These are phyloP conservation scores for Synergus gifuensis DNA, from an alignment of 2,888 invertebrate species.

Conservation along the genomic window DNA sequence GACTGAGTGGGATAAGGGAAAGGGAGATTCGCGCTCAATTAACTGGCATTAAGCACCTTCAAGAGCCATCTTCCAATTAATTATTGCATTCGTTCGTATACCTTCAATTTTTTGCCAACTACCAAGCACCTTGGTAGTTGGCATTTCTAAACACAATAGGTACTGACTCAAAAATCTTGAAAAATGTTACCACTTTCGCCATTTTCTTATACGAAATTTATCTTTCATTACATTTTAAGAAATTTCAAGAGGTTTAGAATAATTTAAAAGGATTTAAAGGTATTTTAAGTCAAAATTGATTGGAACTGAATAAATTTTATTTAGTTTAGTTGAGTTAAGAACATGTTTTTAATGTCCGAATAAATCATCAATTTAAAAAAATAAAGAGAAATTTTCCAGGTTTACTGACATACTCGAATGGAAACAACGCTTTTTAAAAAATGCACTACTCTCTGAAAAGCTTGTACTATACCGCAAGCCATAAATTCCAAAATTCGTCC, in stretches of 20 bases:
- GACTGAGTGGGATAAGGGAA: slow-evolving; percentile 49
- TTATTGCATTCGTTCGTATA: slow-evolving; percentile 62
- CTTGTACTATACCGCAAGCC: not conserved
- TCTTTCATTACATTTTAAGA: too few species aligned
- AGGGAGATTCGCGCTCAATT: slow-evolving; percentile 68
- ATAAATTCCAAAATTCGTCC: not conserved
- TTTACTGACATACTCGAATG: too few species aligned
- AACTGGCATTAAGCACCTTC: slow-evolving; percentile 65
- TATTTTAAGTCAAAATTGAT: too few species aligned
- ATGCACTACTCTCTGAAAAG: not conserved
- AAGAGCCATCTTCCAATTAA: slow-evolving; percentile 65
- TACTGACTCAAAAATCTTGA: not conserved
- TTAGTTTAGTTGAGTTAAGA: too few species aligned
- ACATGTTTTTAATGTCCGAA: too few species aligned
- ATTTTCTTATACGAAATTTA: not conserved
- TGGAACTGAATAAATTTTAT: too few species aligned
- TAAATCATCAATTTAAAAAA: too few species aligned
- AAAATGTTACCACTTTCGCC: not conserved
- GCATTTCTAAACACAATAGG: slow-evolving; percentile 36
- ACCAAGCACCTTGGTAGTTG: too few species aligned
- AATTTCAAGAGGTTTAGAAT: not conserved
- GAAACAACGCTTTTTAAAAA: too few species aligned
- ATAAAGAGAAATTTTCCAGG: too few species aligned
- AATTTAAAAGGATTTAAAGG: too few species aligned
- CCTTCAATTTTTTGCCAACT: slow-evolving; percentile 46